Evolutionary conservation across 2,113 vertebrate genomes (phyloP).

Genomic region (Halichoeres trimaculatus): DNA sequence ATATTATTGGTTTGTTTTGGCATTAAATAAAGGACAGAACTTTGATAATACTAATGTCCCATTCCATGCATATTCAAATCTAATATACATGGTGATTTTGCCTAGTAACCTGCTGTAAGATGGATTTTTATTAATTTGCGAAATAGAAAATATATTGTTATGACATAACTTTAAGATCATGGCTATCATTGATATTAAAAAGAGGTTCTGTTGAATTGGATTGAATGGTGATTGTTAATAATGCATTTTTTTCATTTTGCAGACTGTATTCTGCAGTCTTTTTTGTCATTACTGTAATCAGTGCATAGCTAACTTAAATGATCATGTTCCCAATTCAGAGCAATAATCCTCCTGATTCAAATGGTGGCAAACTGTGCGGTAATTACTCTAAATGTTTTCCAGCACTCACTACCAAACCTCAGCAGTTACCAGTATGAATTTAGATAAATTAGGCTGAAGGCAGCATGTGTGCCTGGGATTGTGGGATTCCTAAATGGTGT

Average conservation of each 20-base stretch:
- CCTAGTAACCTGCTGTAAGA: too few relatives aligned
- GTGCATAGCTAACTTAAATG: neutral
- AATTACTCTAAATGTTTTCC: conserved; percentile 34
- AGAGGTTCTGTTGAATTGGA: neutral
- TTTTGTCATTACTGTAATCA: conserved; percentile 1
- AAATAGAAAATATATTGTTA: too few relatives aligned
- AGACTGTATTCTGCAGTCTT: neutral
- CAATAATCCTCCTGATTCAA: conserved; percentile 23
- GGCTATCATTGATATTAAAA: too few relatives aligned
- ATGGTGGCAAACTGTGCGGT: conserved; percentile 24
- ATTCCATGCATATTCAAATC: too few relatives aligned
- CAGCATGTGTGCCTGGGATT: conserved; percentile 30
- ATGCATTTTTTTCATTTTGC: neutral
- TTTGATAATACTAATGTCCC: too few relatives aligned
- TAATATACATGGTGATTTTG: too few relatives aligned
- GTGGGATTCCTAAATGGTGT: conserved; percentile 60
- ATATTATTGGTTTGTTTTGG: too few relatives aligned
- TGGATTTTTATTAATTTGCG: too few relatives aligned
- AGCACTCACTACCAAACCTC: conserved; percentile 6
- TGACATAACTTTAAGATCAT: too few relatives aligned
- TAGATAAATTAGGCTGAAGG: conserved; percentile 53
- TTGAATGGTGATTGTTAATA: neutral
- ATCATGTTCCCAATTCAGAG: neutral
- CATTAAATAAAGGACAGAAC: too few relatives aligned
- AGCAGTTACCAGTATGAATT: conserved; percentile 36